phyloP scores from a whole-genome alignment of 2,888 invertebrate genomes.

The Clistopyga incitator region DNA sequence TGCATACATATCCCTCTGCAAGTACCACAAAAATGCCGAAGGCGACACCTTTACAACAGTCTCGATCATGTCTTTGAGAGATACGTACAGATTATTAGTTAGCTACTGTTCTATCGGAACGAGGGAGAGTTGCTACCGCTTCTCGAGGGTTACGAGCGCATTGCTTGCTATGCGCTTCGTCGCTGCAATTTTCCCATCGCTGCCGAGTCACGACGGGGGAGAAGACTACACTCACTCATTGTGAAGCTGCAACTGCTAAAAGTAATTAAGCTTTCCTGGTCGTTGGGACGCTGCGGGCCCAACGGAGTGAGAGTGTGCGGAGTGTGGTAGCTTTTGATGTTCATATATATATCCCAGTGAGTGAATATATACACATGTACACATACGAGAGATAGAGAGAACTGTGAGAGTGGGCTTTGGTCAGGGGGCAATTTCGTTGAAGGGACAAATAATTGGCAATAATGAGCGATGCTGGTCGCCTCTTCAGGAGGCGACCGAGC shows the following conservation, averaged over 20 bases:
- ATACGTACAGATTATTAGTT: slow-evolving; percentile 14
- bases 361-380: too few relatives aligned
- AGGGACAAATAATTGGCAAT: slow-evolving; percentile 74
- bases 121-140: slow-evolving; percentile 2
- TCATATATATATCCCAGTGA: too few relatives aligned
- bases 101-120: slow-evolving; percentile 31
- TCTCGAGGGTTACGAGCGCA: slow-evolving; percentile 1
- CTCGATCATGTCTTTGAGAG: slow-evolving; percentile 41
- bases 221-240: slow-evolving; percentile 7
- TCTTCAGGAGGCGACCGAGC: slow-evolving; percentile 31
- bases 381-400: neutral
- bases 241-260: slow-evolving; percentile 46
- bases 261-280: slow-evolving; percentile 70
- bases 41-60: too few relatives aligned
- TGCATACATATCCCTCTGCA: too few relatives aligned
- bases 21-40: too few relatives aligned
- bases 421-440: slow-evolving; percentile 70
- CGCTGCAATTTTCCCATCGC: slow-evolving; percentile 27
- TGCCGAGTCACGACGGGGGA: neutral
- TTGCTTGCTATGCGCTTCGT: neutral
- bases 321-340: slow-evolving; percentile 44
- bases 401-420: slow-evolving; percentile 55
- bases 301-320: slow-evolving; percentile 27
- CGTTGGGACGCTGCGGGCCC: slow-evolving; percentile 32
- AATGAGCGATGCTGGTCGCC: slow-evolving; percentile 71